Conservation (phyloP, 2,888 invertebrate genomes). For the Lysandra bellargus region DNA sequence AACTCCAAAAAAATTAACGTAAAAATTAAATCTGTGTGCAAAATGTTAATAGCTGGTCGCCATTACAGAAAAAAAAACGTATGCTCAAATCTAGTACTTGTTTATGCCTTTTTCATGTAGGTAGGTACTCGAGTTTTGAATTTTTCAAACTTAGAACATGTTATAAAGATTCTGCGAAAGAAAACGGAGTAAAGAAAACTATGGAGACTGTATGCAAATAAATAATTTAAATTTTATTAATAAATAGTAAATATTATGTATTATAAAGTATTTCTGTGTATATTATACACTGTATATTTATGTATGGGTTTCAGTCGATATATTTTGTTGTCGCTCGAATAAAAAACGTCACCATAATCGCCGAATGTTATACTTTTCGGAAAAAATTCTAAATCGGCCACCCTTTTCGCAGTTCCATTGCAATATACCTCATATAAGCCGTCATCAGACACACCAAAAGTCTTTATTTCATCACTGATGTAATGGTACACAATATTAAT, state of each 20-base stretch:
- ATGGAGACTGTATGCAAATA: background rate
- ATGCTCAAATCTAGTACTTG: too few relatives aligned
- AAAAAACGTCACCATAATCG: conserved; percentile 70
- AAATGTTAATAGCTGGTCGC: too few relatives aligned
- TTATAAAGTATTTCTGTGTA: conserved; percentile 45
- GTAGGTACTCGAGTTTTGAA: background rate
- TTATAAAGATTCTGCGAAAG: background rate
- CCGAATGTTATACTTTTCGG: conserved; percentile 65
- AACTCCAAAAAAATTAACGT: too few relatives aligned
- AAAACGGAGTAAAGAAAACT: conserved; percentile 11
- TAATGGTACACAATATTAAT: conserved; percentile 58
- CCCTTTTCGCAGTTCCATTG: conserved; percentile 62
- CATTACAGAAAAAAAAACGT: background rate
- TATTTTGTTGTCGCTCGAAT: conserved; percentile 57
- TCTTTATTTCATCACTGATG: conserved; percentile 55
- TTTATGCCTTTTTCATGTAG: too few relatives aligned
- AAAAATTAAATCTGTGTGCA: conserved; percentile 44
- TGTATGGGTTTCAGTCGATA: conserved; percentile 63
- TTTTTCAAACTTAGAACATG: background rate
- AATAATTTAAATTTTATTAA: conserved; percentile 28
- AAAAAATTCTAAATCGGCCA: conserved; percentile 56
- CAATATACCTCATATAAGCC: conserved; percentile 64
- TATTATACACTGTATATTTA: conserved; percentile 62
- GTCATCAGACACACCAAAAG: conserved; percentile 57
- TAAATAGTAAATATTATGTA: conserved; percentile 8